Base-by-base conservation (phyloP, 2,113 vertebrate species). In the Crotalus horridus region DNA sequence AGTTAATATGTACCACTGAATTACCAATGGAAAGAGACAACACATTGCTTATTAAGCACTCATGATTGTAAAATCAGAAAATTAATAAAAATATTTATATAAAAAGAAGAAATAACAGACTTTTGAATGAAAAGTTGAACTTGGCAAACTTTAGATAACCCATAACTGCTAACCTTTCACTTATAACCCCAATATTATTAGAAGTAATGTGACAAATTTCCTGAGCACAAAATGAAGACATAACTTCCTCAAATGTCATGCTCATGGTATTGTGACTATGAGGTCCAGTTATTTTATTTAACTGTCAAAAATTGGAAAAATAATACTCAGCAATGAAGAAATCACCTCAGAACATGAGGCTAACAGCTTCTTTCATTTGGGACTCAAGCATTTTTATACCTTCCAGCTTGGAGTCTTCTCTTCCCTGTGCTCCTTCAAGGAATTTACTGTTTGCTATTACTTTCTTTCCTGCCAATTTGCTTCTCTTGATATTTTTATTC, bases 241-340 rank as follows among this genome's bases (percentile, higher is more conserved):
- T 93, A 95, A 86, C 95, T 94, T 96, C 94, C 95, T 96, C 97
- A 95, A 94, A 95, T 5, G 55, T 94, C 94, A 96, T 96, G 95
- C 96, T 97, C 96, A 96, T 95, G 94, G 95, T 97, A 96, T 92
- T 59, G 94, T 97, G 92, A 94, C 94, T 96, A 59, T 89, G 96
- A 97, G 96, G 95, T 95, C 96, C 96, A 97, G 96, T 97, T 96
- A 97, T 97, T 97, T 97, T 96, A 97, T 97, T 97, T 95, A 96
- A 96, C 95, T 97, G 96, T 97, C 96, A 97, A 96, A 96, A 96
- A 96, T 93, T 97, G 96, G 95, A 97, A 97, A 97, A 97, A 97
- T 94, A 96, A 96, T 95, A 94, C 92, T 95, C 74, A 93, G 95
- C 95, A 95, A 95, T 5, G 24, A 96, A 95, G 20, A 95, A 92